These are phyloP conservation scores for Hydrozoanthus tunicans DNA, from an alignment of 64 coral and sea anemone genomes.

Conservation along the genomic window DNA sequence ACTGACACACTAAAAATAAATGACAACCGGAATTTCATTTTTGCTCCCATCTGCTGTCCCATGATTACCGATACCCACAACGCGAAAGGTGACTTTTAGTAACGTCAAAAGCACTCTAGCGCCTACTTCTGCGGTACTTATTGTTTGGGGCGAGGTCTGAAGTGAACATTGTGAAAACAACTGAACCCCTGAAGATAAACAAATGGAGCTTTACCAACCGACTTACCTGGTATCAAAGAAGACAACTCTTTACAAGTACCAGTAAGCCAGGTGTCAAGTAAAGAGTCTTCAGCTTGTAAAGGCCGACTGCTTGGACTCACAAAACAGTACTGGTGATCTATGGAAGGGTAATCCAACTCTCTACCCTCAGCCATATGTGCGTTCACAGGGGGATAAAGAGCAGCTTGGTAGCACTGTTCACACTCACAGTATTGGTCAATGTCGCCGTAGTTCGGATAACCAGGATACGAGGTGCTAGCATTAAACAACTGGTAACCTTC, in stretches of 20 bases:
- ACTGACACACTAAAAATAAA: no score
- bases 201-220: not conserved
- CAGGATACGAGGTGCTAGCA: not conserved
- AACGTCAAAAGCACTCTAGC: no score
- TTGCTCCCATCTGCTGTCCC: no score
- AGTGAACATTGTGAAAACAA: no score
- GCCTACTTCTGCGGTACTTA: no score
- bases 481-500: not conserved
- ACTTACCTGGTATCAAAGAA: slow-evolving; percentile 47
- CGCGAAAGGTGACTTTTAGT: no score
- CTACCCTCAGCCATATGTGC: not conserved
- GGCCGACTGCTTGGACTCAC: not conserved
- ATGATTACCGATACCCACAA: no score
- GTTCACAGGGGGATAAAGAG: not conserved
- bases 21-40: no score
- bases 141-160: no score
- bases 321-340: not conserved
- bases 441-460: slow-evolving; percentile 9
- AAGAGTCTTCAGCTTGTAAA: not conserved
- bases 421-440: slow-evolving; percentile 18
- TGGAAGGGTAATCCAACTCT: not conserved
- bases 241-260: slow-evolving; percentile 30
- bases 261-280: not conserved
- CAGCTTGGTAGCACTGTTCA: slow-evolving; percentile 40
- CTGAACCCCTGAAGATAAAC: not conserved